phyloP scores from a whole-genome alignment of 1,140 invertebrate genomes.

The Ceratina japonica region DNA sequence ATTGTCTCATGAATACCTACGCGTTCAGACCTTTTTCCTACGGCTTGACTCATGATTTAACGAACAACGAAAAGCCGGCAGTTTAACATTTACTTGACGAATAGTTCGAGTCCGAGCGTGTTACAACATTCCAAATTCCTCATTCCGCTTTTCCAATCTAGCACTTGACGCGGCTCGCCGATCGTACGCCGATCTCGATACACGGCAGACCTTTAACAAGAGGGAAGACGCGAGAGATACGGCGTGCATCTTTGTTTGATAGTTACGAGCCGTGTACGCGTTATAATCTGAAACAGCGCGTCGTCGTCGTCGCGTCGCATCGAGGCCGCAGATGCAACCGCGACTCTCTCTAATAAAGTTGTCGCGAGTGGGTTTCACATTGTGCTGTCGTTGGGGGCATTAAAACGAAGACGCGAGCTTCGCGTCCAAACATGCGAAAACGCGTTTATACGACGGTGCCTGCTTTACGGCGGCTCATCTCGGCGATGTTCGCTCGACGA shows the following conservation, averaged over 20 bases:
- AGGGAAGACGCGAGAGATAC: conserved; percentile 13
- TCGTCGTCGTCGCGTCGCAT: background rate
- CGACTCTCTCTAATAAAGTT: conserved; percentile 71
- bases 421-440: conserved; percentile 52
- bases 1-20: too few species aligned
- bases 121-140: background rate
- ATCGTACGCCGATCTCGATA: background rate
- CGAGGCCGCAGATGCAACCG: conserved; percentile 35
- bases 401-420: conserved; percentile 46
- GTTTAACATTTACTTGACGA: too few species aligned
- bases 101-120: background rate
- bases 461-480: conserved; percentile 66
- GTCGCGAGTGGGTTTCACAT: conserved; percentile 69
- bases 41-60: too few species aligned
- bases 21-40: too few species aligned
- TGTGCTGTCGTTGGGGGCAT: conserved; percentile 31
- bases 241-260: conserved; percentile 1
- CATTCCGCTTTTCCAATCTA: background rate
- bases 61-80: too few species aligned
- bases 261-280: conserved; percentile 36
- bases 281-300: conserved; percentile 44
- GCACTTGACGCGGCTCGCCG: background rate
- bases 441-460: conserved; percentile 67
- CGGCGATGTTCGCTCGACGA: conserved; percentile 11
- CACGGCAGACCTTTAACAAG: conserved; percentile 20